A percentile compares a stretch with the other conserved stretches of the same genome.
Conservation (phyloP, 2,797 vertebrate genomes). For the Clarias laeviceps region DNA sequence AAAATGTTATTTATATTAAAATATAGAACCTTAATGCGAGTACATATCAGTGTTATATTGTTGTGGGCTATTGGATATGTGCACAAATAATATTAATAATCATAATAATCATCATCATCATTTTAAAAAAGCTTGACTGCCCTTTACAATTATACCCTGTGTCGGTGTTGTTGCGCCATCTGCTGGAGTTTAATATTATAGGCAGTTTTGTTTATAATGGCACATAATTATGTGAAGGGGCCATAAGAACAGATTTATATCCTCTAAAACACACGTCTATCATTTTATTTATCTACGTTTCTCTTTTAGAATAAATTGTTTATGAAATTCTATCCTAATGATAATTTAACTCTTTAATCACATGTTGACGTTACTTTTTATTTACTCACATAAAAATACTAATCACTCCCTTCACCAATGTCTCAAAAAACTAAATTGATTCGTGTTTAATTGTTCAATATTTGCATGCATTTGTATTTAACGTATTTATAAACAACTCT, state of each 20-base stretch:
- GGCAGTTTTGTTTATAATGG: not conserved
- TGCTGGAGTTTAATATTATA: not conserved
- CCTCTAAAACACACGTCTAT: not conserved
- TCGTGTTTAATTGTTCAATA: not conserved
- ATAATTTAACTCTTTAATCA: not conserved
- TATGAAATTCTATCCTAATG: not conserved
- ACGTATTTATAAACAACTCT: slow-evolving; percentile 42
- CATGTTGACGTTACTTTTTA: not conserved
- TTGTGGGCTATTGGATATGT: not conserved
- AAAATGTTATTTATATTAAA: not conserved
- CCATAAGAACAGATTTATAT: not conserved
- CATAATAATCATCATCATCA: too few species aligned
- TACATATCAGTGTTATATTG: too few species aligned
- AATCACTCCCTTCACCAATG: not conserved
- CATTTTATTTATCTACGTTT: not conserved
- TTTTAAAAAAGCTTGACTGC: too few species aligned
- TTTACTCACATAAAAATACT: not conserved
- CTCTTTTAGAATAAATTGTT: not conserved
- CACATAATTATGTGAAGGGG: not conserved
- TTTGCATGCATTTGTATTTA: slow-evolving; percentile 4
- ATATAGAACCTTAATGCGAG: not conserved
- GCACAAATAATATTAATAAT: not conserved
- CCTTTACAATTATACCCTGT: too few species aligned
- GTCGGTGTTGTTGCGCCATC: slow-evolving; percentile 14
- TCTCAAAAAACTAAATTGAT: not conserved